Evolutionary conservation across 2,113 vertebrate genomes (phyloP).

Genomic region (Aldabrachelys gigantea): DNA sequence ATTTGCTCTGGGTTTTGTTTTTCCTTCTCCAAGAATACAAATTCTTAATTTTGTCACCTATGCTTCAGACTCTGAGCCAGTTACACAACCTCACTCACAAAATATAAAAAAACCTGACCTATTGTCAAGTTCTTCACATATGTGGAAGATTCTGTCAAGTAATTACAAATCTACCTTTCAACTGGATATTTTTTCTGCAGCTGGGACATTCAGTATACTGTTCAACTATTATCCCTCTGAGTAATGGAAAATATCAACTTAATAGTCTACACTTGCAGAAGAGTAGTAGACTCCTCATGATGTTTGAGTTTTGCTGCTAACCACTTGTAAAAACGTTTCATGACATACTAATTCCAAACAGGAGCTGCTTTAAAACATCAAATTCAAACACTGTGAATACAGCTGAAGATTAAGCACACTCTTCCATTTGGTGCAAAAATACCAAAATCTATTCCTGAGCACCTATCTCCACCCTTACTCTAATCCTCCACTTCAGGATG

Average conservation of each 20-base stretch:
- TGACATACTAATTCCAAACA: background rate
- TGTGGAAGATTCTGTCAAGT: background rate
- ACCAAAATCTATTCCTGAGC: background rate
- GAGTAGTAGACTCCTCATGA: background rate
- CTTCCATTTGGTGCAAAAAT: background rate
- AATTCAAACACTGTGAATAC: background rate
- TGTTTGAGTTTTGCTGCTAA: background rate
- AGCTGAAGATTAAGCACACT: background rate
- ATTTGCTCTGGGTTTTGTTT: background rate
- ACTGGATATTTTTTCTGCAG: background rate
- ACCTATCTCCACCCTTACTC: background rate
- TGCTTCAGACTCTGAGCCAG: background rate
- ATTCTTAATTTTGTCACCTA: background rate
- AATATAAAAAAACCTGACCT: background rate
- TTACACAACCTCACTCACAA: background rate
- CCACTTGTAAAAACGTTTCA: background rate
- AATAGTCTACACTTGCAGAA: background rate
- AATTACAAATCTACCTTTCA: background rate
- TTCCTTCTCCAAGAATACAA: background rate
- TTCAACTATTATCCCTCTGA: background rate
- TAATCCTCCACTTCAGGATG: background rate
- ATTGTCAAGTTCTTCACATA: background rate
- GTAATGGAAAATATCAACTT: background rate
- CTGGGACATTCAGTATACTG: background rate
- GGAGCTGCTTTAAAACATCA: background rate